Evolutionary conservation across 2,113 vertebrate genomes (phyloP).

Genomic region (Procapra przewalskii): DNA sequence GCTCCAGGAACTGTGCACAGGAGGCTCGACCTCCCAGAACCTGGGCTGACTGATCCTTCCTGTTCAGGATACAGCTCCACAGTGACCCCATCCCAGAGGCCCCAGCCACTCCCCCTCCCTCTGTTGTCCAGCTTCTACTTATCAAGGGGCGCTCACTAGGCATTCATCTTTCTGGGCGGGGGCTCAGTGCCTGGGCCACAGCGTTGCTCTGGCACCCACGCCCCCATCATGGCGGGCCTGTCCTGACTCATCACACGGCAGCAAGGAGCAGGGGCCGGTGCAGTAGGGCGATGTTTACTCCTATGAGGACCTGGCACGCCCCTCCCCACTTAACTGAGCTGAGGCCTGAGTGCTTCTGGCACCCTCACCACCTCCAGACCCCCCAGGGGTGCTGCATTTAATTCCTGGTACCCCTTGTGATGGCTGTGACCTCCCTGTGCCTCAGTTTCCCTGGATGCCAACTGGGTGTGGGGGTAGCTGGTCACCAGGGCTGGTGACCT

Average conservation of each 20-base stretch:
- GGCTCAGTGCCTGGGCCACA: not conserved
- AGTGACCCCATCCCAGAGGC: not conserved
- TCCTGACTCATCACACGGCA: not conserved
- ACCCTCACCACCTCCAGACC: not conserved
- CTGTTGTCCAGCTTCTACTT: not conserved
- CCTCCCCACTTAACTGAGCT: not conserved
- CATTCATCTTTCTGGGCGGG: not conserved
- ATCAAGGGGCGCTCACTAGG: not conserved
- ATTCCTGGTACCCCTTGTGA: not conserved
- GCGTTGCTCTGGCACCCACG: not conserved
- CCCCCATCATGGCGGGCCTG: not conserved
- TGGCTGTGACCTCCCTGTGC: not conserved
- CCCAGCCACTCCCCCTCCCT: fast-evolving
- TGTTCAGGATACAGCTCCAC: not conserved
- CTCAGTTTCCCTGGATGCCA: not conserved
- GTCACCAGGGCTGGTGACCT: not conserved
- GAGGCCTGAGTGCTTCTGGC: not conserved
- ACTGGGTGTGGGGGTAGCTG: not conserved
- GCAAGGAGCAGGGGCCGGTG: not conserved
- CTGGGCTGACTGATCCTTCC: not conserved
- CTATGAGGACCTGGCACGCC: not conserved
- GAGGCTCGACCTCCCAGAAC: not conserved
- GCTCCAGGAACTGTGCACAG: not conserved
- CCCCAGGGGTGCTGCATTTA: not conserved
- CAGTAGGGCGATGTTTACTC: not conserved